Conservation (phyloP, 1,140 invertebrate species). For the Aleiodes sp. region DNA sequence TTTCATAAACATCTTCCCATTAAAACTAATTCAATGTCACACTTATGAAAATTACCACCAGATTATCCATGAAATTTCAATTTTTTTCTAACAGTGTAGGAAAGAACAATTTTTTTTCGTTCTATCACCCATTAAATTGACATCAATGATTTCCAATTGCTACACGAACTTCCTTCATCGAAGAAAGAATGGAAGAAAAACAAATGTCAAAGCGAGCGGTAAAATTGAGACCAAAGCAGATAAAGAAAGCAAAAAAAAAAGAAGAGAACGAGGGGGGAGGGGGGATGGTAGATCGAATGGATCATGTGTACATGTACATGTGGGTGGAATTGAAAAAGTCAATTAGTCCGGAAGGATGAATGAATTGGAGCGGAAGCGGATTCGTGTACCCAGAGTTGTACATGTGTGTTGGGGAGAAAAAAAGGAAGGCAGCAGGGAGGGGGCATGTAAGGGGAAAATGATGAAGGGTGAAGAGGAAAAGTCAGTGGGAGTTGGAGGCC, state of each 20-base stretch:
- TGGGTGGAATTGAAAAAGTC: constrained; percentile 40
- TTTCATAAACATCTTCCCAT: no score
- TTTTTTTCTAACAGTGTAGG: no score
- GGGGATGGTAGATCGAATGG: neutral
- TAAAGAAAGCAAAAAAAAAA: neutral
- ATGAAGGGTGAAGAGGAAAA: neutral
- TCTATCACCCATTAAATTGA: neutral
- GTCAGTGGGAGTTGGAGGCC: neutral
- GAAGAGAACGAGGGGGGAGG: neutral
- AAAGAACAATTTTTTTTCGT: neutral
- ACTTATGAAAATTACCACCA: no score
- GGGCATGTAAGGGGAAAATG: no score
- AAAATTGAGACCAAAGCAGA: neutral
- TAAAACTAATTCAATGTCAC: no score
- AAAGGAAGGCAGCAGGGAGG: no score
- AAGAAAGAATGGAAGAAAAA: neutral
- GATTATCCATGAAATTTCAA: no score
- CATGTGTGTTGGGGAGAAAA: constrained; percentile 39
- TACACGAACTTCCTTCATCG: neutral
- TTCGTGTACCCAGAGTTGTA: constrained; percentile 3
- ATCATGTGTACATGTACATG: constrained; percentile 10
- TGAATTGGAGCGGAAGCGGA: constrained; percentile 47
- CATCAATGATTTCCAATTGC: neutral
- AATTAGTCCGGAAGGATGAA: constrained; percentile 47
- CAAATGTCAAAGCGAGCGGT: neutral